Evolutionary conservation across 2,888 invertebrate species (phyloP), one percentile per base, ranked within the genome.

Genomic region (Anoncus sp.): DNA sequence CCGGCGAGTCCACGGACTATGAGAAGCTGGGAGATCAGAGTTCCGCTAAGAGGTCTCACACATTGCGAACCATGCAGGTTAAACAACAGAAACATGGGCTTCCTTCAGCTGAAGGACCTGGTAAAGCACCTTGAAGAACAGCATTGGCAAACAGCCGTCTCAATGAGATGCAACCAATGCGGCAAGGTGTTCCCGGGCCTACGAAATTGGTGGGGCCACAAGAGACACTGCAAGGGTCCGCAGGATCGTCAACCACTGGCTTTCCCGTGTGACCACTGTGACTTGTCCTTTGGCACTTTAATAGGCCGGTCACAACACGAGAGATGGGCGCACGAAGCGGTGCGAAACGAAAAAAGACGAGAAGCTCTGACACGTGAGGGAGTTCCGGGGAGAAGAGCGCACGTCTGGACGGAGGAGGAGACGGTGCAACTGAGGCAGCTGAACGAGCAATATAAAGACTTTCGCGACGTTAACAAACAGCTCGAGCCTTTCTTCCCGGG

Each of bases 401-500:
- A 45, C 0, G 65, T 79, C 0, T 81, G 81, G 79, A 31, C 63
- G 1, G 49, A 59, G 0, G 74, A 74, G 6, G 57, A 60, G 12
- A 55, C 43, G 0, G 49, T 31, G 9, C 40, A 18, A 0, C 10
- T 65, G 3, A 12, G 31, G 0, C 10, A 4, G 1, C 31, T 71
- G 5, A 69, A 24, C 12, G 81, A 75, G 3, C 35, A 16, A n/a
- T 53, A 24, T 10, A 14, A 35, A 12, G 24, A 27, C 4, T n/a
- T n/a, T n/a, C n/a, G n/a, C n/a, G n/a, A n/a, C n/a, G n/a, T n/a
- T n/a, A n/a, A n/a, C n/a, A n/a, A n/a, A n/a, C n/a, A n/a, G n/a
- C n/a, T n/a, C n/a, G n/a, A n/a, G 92, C 18, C 45, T 0, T 16
- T 71, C 10, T 27, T 74, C n/a, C 53, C 67, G 6, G 1, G 72